Conservation (phyloP, 2,888 invertebrate species). For the Mythimna impura region DNA sequence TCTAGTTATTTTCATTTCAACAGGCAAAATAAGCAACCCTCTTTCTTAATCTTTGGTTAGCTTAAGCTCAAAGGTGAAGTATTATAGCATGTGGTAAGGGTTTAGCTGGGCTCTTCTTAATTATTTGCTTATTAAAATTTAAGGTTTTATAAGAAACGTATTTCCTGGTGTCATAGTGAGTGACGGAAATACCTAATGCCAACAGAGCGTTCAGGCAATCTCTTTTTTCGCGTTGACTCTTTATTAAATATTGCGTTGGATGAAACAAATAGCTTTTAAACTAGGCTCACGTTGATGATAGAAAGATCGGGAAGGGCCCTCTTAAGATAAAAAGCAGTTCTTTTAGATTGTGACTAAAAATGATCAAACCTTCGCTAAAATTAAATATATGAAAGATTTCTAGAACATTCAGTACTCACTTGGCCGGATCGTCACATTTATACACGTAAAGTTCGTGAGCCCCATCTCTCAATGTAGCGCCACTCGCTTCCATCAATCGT, state of each 20-base stretch:
- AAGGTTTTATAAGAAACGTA: no score
- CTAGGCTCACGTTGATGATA: no score
- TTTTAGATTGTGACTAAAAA: not conserved
- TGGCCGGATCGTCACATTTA: conserved; percentile 96
- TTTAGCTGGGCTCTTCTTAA: not conserved
- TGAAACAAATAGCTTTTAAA: no score
- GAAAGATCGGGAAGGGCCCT: no score
- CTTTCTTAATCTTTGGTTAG: not conserved
- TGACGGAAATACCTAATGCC: no score
- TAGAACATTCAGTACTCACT: conserved; percentile 85
- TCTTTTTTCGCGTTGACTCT: no score
- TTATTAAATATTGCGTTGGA: no score
- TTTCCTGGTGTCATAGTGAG: no score
- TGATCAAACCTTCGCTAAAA: not conserved
- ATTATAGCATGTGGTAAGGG: not conserved
- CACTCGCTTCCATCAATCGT: conserved; percentile 97
- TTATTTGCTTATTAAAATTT: no score
- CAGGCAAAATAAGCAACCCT: not conserved
- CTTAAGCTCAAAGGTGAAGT: not conserved
- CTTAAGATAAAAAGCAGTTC: no score
- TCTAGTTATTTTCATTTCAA: not conserved
- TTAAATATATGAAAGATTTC: no score
- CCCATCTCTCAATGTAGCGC: conserved; percentile 96
- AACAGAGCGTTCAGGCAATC: no score
- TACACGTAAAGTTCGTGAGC: conserved; percentile 97